phyloP scores from a whole-genome alignment of 2,888 invertebrate genomes.

The Neuroscelio doddi region DNA sequence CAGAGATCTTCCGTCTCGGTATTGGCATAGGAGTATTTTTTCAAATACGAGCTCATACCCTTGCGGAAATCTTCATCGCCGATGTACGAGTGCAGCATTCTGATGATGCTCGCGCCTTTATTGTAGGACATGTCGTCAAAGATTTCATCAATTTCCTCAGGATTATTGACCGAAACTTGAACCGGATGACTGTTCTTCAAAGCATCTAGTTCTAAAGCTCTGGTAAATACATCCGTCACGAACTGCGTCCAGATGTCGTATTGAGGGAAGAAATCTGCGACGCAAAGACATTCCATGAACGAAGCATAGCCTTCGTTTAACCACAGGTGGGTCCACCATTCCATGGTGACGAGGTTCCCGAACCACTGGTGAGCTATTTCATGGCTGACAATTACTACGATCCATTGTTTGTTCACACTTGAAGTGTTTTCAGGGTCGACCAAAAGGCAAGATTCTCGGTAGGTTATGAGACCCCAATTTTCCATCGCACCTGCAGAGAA shows the following conservation, averaged over 20 bases:
- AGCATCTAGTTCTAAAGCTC: constrained; percentile 89
- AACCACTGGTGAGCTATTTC: constrained; percentile 99
- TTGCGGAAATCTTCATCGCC: constrained; percentile 93
- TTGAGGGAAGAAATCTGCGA: constrained; percentile 93
- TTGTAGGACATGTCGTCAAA: constrained; percentile 98
- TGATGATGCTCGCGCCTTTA: constrained; percentile 94
- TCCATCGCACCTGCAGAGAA: constrained; percentile 98
- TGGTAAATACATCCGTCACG: constrained; percentile 89
- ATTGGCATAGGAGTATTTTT: constrained; percentile 88
- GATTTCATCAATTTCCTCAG: constrained; percentile 96
- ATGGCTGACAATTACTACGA: constrained; percentile 92
- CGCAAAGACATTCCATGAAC: constrained; percentile 96
- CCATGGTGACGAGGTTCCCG: constrained; percentile 98
- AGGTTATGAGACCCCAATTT: constrained; percentile 89
- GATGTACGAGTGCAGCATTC: constrained; percentile 95
- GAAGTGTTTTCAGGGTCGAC: constrained; percentile 94
- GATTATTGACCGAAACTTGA: constrained; percentile 95
- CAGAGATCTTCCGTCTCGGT: constrained; percentile 95
- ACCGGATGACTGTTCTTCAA: constrained; percentile 96
- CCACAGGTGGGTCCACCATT: constrained; percentile 99
- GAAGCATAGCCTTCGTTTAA: constrained; percentile 97
- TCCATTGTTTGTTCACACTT: constrained; percentile 85
- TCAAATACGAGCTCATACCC: constrained; percentile 93
- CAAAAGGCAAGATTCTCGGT: constrained; percentile 89
- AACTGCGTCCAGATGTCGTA: constrained; percentile 98